phyloP scores from a whole-genome alignment of 1,140 invertebrate genomes.

The Triops longicaudatus region DNA sequence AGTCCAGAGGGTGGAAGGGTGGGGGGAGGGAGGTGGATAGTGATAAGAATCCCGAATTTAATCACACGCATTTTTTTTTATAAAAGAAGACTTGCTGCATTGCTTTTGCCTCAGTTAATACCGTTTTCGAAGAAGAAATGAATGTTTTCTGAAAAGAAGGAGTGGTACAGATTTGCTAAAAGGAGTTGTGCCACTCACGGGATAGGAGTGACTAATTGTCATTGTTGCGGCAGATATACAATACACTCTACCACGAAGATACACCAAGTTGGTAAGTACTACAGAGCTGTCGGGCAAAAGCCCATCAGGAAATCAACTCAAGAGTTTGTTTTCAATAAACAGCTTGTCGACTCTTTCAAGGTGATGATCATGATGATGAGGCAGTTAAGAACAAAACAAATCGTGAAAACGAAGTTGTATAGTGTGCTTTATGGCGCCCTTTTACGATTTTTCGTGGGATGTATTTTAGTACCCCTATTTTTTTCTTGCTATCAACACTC shows the following conservation, averaged over 20 bases:
- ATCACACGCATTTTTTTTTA: background rate
- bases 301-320: background rate
- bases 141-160: background rate
- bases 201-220: background rate
- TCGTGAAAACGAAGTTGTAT: background rate
- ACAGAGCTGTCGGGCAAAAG: background rate
- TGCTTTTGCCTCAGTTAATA: background rate
- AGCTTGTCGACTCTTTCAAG: background rate
- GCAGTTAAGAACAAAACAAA: background rate
- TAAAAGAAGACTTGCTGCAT: background rate
- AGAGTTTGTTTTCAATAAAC: background rate
- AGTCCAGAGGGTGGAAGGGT: no score
- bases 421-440: background rate
- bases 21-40: no score
- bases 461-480: no score
- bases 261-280: no score
- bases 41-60: background rate
- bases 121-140: background rate
- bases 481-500: no score
- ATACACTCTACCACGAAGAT: no score
- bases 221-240: background rate
- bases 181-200: no score
- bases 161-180: no score
- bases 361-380: conserved; percentile 2
- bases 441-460: no score